Evolutionary conservation across 2,113 vertebrate genomes (phyloP).

Genomic region (Petrocephalus microphthalmus): DNA sequence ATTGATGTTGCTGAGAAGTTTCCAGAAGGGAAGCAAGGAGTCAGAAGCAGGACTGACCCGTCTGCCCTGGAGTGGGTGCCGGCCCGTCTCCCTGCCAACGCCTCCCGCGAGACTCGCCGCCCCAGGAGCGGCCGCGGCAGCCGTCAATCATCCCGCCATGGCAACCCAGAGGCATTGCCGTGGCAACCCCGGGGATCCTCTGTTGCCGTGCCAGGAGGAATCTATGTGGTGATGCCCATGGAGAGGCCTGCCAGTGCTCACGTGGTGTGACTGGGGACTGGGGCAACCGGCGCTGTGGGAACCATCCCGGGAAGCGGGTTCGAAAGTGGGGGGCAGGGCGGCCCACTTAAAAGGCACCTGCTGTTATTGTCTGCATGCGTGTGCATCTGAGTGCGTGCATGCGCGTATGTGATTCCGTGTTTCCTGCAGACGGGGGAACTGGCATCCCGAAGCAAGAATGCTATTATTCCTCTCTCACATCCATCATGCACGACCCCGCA

Average conservation of each 20-base stretch:
- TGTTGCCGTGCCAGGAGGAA: conserved; percentile 54
- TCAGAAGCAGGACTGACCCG: neutral
- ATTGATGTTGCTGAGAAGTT: neutral
- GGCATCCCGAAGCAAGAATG: conserved; percentile 20
- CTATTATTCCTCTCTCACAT: conserved; percentile 49
- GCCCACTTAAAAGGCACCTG: conserved; percentile 39
- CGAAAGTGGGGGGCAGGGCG: conserved; percentile 39
- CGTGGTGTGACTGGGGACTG: conserved; percentile 12
- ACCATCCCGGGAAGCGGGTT: conserved; percentile 32
- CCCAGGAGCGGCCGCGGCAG: conserved; percentile 43
- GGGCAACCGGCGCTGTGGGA: conserved; percentile 48
- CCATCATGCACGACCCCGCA: conserved; percentile 43
- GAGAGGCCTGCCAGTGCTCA: conserved; percentile 20
- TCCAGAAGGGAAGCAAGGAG: neutral
- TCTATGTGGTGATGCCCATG: conserved; percentile 57
- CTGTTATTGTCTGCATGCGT: neutral
- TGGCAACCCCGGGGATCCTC: conserved; percentile 45
- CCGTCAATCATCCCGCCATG: conserved; percentile 58
- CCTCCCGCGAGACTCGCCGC: neutral
- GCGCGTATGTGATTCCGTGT: no score
- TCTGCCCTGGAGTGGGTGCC: neutral
- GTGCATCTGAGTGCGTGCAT: neutral
- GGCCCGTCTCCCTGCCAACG: neutral
- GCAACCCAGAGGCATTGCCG: conserved; percentile 46
- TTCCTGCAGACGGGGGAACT: neutral